Evolutionary conservation across 2,888 invertebrate species (phyloP).

Genomic region (Drosophila mulleri): DNA sequence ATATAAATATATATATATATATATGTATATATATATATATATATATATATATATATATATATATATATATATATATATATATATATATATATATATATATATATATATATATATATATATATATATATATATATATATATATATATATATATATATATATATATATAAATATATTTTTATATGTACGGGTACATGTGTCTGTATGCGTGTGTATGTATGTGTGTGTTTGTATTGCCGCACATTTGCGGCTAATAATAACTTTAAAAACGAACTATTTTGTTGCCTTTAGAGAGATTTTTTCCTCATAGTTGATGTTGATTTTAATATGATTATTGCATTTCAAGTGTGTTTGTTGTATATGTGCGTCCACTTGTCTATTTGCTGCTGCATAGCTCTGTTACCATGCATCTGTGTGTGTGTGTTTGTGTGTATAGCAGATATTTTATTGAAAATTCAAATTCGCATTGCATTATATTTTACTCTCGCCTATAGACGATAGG

Average conservation of each 20-base stretch:
- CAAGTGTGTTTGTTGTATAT: slow-evolving; percentile 57
- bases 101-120: slow-evolving; percentile 21
- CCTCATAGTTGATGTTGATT: slow-evolving; percentile 64
- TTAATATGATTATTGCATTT: slow-evolving; percentile 82
- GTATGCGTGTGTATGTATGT: slow-evolving; percentile 20
- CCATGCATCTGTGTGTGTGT: slow-evolving; percentile 27
- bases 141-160: slow-evolving; percentile 24
- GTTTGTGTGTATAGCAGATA: slow-evolving; percentile 34
- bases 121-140: slow-evolving; percentile 22
- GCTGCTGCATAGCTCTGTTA: slow-evolving; percentile 41
- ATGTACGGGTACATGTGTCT: slow-evolving; percentile 8
- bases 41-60: slow-evolving; percentile 9
- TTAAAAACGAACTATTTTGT: slow-evolving; percentile 82
- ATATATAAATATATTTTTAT: slow-evolving; percentile 4
- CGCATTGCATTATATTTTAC: slow-evolving; percentile 53
- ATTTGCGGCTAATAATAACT: slow-evolving; percentile 81
- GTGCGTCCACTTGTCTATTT: slow-evolving; percentile 61
- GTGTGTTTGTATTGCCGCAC: slow-evolving; percentile 63
- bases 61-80: slow-evolving; percentile 7
- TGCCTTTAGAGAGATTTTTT: slow-evolving; percentile 75
- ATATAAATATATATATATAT: slow-evolving; percentile 24
- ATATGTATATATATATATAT: slow-evolving; percentile 1
- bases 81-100: slow-evolving; percentile 2
- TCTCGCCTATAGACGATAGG: neutral
- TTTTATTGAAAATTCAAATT: slow-evolving; percentile 57